Percentiles rank a stretch among this genome's conserved stretches.
Evolutionary conservation across 1,140 invertebrate genomes (phyloP).

Genomic region (Drosophila carrolli): DNA sequence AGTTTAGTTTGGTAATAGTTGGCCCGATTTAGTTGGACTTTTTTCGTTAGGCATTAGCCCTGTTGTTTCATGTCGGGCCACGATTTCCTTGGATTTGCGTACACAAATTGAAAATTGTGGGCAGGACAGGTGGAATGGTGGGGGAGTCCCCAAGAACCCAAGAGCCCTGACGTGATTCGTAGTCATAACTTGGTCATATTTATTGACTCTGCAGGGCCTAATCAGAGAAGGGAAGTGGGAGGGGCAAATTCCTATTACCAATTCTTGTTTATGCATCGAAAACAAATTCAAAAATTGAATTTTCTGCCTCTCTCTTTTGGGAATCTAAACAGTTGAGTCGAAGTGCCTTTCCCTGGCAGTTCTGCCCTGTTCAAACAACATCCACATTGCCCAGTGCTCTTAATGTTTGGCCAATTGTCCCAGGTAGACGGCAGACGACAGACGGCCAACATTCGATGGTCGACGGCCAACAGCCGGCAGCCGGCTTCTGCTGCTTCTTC

Average conservation of each 20-base stretch:
- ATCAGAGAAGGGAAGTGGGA: conserved; percentile 26
- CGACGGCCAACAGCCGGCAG: conserved; percentile 26
- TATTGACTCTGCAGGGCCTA: conserved; percentile 66
- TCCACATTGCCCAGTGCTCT: conserved; percentile 40
- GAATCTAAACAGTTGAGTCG: conserved; percentile 38
- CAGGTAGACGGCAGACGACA: conserved; percentile 36
- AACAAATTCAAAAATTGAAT: conserved; percentile 66
- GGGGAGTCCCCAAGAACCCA: conserved; percentile 3
- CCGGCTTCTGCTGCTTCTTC: conserved; percentile 25
- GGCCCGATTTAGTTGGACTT: conserved; percentile 30
- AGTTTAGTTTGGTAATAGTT: conserved; percentile 53
- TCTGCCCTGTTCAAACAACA: conserved; percentile 40
- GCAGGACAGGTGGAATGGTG: conserved; percentile 46
- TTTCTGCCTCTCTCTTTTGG: conserved; percentile 34
- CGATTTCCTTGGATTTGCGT: conserved; percentile 67
- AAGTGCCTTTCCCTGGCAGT: not conserved
- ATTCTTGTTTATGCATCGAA: conserved; percentile 68
- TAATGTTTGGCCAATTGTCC: conserved; percentile 53
- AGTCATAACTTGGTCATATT: conserved; percentile 72
- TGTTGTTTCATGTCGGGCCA: conserved; percentile 68
- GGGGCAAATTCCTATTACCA: conserved; percentile 34
- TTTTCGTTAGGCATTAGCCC: conserved; percentile 14
- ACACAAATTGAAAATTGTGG: conserved; percentile 49
- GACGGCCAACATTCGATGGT: conserved; percentile 27
- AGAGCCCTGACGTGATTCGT: conserved; percentile 62